Evolutionary conservation across 1,140 invertebrate species (phyloP), one percentile per base, ranked within the genome.

Genomic region (Bombus soroeensis): DNA sequence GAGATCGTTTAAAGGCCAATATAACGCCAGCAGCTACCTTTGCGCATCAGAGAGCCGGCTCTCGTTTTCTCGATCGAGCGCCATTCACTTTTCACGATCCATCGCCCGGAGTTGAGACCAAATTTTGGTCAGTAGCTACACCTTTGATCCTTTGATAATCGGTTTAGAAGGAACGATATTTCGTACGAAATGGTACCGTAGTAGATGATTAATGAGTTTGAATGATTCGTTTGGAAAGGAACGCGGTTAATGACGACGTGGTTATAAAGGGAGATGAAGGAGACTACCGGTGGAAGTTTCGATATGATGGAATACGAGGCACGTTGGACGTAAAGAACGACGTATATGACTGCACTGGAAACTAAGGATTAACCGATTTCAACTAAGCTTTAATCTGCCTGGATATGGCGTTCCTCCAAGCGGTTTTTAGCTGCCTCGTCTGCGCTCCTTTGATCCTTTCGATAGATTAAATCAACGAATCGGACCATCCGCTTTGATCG

Each of bases 1-100:
- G 59, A 79, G 72, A 83, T 76, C 89, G 85, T 88, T 92, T 91
- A 90, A 80, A 88, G 83, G 76, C 88, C 90, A 87, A 92, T 92
- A 88, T 86, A 83, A 77, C 74, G 70, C n/a, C 77, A 43, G 47
- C 76, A 53, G 68, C 77, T 73, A 37, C 59, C 70, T n/a, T 37
- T 70, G 47, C 34, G n/a, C 81, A 75, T 25, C 70, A 59, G 37
- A 68, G 71, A 70, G 22, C 66, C 39, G 22, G n/a, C 72, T 66
- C 28, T 66, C 64, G 76, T 12, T 47, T 18, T 12, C 64, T 25
- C 37, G 15, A 80, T 81, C 77, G 32, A 39, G n/a, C n/a, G 28
- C 39, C 47, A 71, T 71, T 47, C 66, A 22, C 18, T 53, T 64
- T 53, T 70, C 74, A 53, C 64, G 39, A 37, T 32, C 70, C 25